Base-by-base conservation (phyloP, 2,797 vertebrate species). In the Coendou prehensilis region DNA sequence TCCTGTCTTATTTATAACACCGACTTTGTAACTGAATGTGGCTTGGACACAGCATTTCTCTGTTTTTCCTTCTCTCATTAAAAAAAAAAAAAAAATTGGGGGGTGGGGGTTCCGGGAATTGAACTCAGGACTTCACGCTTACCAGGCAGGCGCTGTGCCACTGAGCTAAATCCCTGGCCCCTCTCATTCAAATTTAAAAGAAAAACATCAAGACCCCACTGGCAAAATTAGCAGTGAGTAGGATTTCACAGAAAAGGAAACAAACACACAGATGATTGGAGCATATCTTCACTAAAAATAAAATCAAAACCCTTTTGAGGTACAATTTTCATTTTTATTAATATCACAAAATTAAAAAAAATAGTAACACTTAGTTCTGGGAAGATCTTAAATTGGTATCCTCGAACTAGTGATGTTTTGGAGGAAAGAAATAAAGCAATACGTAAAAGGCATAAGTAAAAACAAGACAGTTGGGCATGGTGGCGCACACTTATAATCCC, bases 221-320 rank as follows among this genome's bases (percentile, higher is more conserved):
- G 57, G 52, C 89, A 63, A 94, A 89, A 71, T 78, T 33, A 76
- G 33, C 69, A 92, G 85, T 61, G 28, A 93, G 41, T 9, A 94
- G 14, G 20, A 92, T 94, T 92, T 96, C 52, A 88, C 26, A 67
- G 57, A 91, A 92, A 73, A 94, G 9, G 57, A 84, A 87, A 94
- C 14, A 93, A 63, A 93, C 52, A 73, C 57, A 91, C 9, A 33
- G 26, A 82, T 91, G 14, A 86, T 8, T 33, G 37, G 78, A 37
- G 50, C 91, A 45, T 79, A 84, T 76, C 23, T 45, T 96, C 45
- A 89, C 67, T 23, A 93, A 63, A 93, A 96, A 94, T 54, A 79
- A 91, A 85, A 54, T 52, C 56, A 83, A 81, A 97, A 85, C 52
- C 23, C 76, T 30, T 63, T 13, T 59, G 37, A 87, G n/a, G 37